Evolutionary conservation across 2,113 vertebrate genomes (phyloP).

Genomic region (Erinaceus europaeus): DNA sequence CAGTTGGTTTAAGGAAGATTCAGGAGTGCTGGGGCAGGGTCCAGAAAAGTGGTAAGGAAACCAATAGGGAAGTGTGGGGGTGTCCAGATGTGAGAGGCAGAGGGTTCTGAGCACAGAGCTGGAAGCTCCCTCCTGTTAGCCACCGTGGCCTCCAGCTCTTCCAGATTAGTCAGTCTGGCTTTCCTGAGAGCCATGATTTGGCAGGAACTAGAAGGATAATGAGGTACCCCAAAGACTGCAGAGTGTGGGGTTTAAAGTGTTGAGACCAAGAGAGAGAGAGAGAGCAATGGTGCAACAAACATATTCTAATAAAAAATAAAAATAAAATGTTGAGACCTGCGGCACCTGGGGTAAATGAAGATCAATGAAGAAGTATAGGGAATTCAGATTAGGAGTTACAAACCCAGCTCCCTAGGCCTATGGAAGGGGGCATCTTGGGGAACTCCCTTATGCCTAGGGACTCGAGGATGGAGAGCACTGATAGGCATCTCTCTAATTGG

Average conservation of each 20-base stretch:
- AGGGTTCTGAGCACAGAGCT: background rate
- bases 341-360: background rate
- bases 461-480: background rate
- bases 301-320: too few species aligned
- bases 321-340: background rate
- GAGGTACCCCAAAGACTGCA: background rate
- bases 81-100: rapidly evolving
- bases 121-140: too few species aligned
- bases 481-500: conserved; percentile 20
- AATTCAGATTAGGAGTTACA: background rate
- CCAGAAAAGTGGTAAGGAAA: background rate
- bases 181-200: background rate
- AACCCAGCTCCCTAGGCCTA: background rate
- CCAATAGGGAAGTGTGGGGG: too few species aligned
- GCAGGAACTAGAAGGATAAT: background rate
- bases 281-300: too few species aligned
- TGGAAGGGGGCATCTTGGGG: background rate
- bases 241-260: background rate
- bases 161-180: background rate
- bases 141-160: too few species aligned
- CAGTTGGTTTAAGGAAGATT: background rate
- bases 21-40: background rate
- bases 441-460: background rate
- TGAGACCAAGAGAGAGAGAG: background rate
- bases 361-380: background rate